A percentile compares a stretch with the other conserved stretches of the same genome.
phyloP scores from a whole-genome alignment of 2,797 vertebrate genomes.

The Chiroxiphia lanceolata region DNA sequence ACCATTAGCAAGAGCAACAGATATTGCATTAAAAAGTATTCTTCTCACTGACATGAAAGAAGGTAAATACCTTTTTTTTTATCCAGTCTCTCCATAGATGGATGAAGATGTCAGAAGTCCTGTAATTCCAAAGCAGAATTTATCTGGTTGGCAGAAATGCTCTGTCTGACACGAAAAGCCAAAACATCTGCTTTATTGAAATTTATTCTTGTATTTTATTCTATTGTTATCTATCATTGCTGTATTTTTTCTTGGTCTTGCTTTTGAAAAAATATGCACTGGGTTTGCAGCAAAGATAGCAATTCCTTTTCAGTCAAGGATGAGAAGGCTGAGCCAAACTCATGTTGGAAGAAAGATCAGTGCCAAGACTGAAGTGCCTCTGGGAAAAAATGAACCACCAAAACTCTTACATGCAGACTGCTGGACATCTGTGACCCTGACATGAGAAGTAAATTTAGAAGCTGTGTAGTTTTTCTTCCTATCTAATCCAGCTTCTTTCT shows the following conservation, averaged over 20 bases:
- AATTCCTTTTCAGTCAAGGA: neutral
- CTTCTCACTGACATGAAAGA: neutral
- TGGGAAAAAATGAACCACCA: neutral
- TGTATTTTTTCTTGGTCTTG: neutral
- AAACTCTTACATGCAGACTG: neutral
- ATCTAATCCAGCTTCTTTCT: neutral
- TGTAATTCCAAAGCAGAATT: neutral
- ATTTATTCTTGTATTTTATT: neutral
- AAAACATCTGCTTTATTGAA: neutral
- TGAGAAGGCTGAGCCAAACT: neutral
- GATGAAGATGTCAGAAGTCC: neutral
- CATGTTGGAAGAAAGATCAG: rapidly evolving
- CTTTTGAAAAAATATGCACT: neutral
- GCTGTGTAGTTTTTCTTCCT: neutral
- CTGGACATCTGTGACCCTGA: neutral
- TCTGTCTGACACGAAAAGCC: neutral
- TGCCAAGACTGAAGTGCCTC: neutral
- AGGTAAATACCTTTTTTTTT: neutral
- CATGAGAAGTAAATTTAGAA: neutral
- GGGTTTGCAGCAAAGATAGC: neutral
- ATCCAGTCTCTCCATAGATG: neutral
- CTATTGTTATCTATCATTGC: neutral
- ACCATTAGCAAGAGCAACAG: neutral
- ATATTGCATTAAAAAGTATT: neutral
- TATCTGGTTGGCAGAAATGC: neutral